Percentiles rank a stretch among this genome's conserved stretches.
These are phyloP conservation scores for Diadumene lineata DNA, from an alignment of 92 coral and sea anemone genomes.

Conservation along the genomic window DNA sequence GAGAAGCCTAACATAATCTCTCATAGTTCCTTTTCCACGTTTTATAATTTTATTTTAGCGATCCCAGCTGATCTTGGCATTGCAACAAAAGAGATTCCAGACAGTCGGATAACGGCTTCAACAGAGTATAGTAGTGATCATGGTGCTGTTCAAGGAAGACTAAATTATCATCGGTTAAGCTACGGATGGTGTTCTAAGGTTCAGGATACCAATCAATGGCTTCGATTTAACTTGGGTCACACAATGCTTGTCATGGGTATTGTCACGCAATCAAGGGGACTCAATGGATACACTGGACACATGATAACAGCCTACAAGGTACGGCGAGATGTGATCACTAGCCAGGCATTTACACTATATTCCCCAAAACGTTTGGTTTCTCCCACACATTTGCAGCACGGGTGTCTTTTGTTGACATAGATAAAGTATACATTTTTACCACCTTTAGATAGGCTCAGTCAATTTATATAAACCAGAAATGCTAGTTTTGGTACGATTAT, in stretches of 20 bases:
- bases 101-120: slow-evolving; percentile 28
- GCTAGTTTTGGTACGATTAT: no score
- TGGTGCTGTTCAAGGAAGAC: not conserved
- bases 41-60: not conserved
- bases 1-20: not conserved
- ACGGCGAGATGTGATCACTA: not conserved
- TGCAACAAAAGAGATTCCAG: slow-evolving; percentile 14
- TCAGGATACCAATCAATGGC: not conserved
- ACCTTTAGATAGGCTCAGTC: no score
- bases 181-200: slow-evolving; percentile 9
- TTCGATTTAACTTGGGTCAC: slow-evolving; percentile 30
- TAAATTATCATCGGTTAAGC: not conserved
- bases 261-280: slow-evolving; percentile 33
- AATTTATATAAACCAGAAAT: no score
- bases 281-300: not conserved
- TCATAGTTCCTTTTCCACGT: not conserved
- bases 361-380: no score
- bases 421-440: no score
- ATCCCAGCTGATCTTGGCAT: slow-evolving; percentile 29
- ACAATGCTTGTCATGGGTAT: slow-evolving; percentile 31
- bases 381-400: no score
- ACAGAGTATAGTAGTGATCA: not conserved
- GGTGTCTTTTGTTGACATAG: no score
- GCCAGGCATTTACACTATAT: not conserved
- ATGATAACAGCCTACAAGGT: slow-evolving; percentile 15